Conservation (phyloP, 2,113 vertebrate species). For the Ageneiosus marmoratus region DNA sequence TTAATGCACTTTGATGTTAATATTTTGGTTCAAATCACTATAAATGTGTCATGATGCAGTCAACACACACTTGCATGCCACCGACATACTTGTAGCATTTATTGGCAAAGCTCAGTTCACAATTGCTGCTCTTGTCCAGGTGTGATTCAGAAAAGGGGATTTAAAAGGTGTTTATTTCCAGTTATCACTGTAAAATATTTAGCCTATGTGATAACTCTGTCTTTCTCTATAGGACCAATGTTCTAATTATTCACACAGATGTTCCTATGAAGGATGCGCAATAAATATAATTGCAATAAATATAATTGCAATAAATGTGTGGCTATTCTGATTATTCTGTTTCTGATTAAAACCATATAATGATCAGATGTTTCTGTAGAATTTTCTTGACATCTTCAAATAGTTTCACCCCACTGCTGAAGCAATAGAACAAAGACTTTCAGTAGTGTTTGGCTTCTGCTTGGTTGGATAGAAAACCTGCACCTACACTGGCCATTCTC, state of each 20-base stretch:
- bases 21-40: neutral
- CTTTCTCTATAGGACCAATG: slow-evolving; percentile 8
- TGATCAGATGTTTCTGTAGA: no score
- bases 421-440: no score
- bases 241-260: slow-evolving; percentile 11
- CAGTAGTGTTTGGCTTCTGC: no score
- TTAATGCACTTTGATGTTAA: neutral
- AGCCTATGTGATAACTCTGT: neutral
- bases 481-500: no score
- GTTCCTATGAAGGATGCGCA: neutral
- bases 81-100: neutral
- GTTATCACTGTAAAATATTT: slow-evolving; percentile 9
- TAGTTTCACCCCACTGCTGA: no score
- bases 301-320: neutral
- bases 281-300: slow-evolving; percentile 15
- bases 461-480: no score
- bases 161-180: neutral
- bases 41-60: neutral
- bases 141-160: neutral
- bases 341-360: no score
- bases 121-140: neutral
- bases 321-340: no score
- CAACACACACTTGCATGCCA: neutral
- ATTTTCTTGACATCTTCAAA: no score
- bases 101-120: neutral